These are phyloP conservation scores for Calephelis virginiensis DNA, from an alignment of 1,140 invertebrate species.

Conservation along the genomic window DNA sequence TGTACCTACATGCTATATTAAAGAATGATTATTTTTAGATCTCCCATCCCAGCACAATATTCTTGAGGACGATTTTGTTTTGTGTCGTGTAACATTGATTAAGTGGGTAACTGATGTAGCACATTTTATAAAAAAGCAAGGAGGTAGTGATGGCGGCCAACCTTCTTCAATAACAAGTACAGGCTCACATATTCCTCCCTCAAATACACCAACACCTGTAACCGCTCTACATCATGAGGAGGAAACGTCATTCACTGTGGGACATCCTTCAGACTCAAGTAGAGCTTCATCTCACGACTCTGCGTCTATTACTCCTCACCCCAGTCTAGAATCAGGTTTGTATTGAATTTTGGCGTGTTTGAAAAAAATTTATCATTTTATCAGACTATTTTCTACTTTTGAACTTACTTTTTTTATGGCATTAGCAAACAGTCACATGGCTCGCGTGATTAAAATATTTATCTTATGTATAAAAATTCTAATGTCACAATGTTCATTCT, in stretches of 20 bases:
- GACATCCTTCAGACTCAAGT: constrained; percentile 66
- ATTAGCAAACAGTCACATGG: too few species aligned
- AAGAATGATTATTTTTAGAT: constrained; percentile 53
- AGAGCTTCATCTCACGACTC: constrained; percentile 68
- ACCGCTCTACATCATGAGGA: constrained; percentile 68
- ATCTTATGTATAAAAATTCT: too few species aligned
- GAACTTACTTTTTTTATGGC: too few species aligned
- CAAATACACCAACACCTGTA: constrained; percentile 56
- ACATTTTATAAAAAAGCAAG: constrained; percentile 83
- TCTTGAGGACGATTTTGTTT: constrained; percentile 82
- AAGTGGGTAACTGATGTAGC: constrained; percentile 94
- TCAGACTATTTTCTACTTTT: too few species aligned
- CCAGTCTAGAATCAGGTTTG: constrained; percentile 71
- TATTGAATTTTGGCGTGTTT: too few species aligned
- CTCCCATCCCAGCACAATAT: constrained; percentile 79
- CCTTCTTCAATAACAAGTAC: constrained; percentile 71
- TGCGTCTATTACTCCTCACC: constrained; percentile 66
- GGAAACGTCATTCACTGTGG: constrained; percentile 75
- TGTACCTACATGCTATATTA: not conserved
- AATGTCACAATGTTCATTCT: too few species aligned
- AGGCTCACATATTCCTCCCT: constrained; percentile 58
- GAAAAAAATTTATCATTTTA: too few species aligned
- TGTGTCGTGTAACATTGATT: constrained; percentile 90
- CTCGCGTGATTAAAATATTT: too few species aligned
- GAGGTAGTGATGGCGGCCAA: constrained; percentile 73